Percentiles rank a stretch among this genome's conserved stretches.
Conservation (phyloP, 2,113 vertebrate genomes). For the Gasterosteus nipponicus region DNA sequence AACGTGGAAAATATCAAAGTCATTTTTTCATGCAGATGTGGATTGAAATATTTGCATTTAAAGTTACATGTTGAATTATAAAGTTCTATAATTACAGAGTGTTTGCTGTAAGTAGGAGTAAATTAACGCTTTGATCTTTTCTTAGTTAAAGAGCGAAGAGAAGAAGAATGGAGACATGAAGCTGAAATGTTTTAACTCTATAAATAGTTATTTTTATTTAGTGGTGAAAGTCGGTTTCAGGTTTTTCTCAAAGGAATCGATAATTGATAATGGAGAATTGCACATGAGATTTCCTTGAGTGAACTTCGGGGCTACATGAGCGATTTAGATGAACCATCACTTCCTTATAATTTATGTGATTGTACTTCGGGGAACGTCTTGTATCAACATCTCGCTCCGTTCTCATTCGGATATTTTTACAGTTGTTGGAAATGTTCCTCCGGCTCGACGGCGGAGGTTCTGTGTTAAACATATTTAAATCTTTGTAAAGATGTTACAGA, state of each 20-base stretch:
- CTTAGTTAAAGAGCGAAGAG: constrained; percentile 32
- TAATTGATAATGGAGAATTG: not conserved
- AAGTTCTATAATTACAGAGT: constrained; percentile 5
- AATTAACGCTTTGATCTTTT: constrained; percentile 9
- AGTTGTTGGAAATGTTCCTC: not conserved
- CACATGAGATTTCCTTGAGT: too few relatives aligned
- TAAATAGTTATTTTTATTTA: not conserved
- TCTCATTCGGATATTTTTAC: not conserved
- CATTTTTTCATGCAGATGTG: constrained; percentile 4
- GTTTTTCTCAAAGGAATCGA: not conserved
- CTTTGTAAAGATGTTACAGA: not conserved
- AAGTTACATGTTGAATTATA: constrained; percentile 37
- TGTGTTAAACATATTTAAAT: not conserved
- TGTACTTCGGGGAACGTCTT: not conserved
- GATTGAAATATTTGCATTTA: constrained; percentile 22
- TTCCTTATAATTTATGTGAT: not conserved
- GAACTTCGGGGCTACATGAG: not conserved
- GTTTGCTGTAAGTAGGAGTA: not conserved
- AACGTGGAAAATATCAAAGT: not conserved
- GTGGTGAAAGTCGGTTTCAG: not conserved
- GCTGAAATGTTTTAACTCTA: not conserved
- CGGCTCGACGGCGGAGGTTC: not conserved
- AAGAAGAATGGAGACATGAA: not conserved
- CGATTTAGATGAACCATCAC: not conserved
- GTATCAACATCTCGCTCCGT: not conserved